These are phyloP conservation scores for Acrocephalus arundinaceus DNA, from an alignment of 2,113 vertebrate species.

Conservation along the genomic window DNA sequence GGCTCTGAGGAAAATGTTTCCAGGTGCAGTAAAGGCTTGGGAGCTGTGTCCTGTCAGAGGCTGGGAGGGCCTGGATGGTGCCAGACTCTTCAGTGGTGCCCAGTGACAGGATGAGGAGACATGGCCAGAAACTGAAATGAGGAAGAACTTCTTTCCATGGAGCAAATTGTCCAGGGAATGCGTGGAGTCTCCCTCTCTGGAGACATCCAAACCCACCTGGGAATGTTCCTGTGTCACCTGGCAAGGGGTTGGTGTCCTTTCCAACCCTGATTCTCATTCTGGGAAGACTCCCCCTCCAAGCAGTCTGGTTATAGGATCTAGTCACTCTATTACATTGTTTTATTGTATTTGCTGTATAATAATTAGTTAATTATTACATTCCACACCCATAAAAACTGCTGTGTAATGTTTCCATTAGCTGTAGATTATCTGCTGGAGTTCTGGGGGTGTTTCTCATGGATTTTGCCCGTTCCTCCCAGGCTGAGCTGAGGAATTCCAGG, in stretches of 20 bases:
- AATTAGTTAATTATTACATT: not conserved
- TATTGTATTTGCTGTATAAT: rapidly evolving
- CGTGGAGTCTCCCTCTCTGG: rapidly evolving
- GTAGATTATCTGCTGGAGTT: rapidly evolving
- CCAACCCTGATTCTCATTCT: not conserved
- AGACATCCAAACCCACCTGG: not conserved
- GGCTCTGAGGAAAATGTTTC: not conserved
- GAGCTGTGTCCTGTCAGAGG: not conserved
- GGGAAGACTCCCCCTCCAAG: not conserved
- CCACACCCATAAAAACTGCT: not conserved
- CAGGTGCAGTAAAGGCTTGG: not conserved
- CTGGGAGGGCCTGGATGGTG: not conserved
- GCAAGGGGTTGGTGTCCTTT: not conserved
- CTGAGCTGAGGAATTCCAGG: slow-evolving; percentile 71
- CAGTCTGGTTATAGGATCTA: not conserved
- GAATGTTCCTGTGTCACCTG: not conserved
- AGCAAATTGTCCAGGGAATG: not conserved
- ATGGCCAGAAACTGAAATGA: not conserved
- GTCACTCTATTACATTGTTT: not conserved
- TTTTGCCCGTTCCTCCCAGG: slow-evolving; percentile 42
- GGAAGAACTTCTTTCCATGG: not conserved
- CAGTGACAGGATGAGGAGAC: not conserved
- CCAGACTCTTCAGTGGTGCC: not conserved
- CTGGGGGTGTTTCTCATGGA: rapidly evolving
- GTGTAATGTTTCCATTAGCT: rapidly evolving